Conservation (phyloP, 2,797 vertebrate genomes). For the Apodemus agrarius region DNA sequence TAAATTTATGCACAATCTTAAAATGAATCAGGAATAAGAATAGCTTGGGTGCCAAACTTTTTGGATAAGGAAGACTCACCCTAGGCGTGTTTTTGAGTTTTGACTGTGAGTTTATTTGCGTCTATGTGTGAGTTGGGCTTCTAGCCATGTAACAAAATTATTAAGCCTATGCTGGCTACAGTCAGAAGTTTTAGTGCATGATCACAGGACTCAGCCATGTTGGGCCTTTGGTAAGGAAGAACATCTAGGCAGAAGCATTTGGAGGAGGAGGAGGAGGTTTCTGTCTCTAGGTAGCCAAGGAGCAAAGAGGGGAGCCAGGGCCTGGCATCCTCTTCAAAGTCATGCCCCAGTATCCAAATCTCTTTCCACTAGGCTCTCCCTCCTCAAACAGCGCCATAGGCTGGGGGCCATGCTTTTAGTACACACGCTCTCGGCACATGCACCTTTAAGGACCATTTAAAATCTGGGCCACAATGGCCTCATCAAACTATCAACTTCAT, state of each 20-base stretch:
- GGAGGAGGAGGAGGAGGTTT: too few species aligned
- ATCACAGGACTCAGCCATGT: too few species aligned
- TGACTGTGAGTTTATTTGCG: not conserved
- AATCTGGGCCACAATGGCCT: not conserved
- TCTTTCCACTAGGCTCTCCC: not conserved
- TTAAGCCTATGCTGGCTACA: not conserved
- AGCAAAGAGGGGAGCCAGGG: too few species aligned
- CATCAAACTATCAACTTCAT: not conserved
- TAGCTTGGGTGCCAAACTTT: not conserved
- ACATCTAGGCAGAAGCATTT: not conserved
- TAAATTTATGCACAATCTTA: not conserved
- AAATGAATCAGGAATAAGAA: not conserved
- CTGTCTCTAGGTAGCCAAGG: not conserved
- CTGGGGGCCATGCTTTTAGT: not conserved
- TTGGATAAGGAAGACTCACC: not conserved
- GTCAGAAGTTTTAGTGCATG: not conserved
- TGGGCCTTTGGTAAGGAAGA: not conserved
- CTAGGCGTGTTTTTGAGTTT: not conserved
- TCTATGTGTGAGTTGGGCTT: not conserved
- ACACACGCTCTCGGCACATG: not conserved
- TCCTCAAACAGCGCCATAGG: not conserved
- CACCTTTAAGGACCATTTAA: not conserved
- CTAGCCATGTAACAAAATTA: not conserved
- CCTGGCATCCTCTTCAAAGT: not conserved
- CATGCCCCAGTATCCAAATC: too few species aligned